Base-by-base conservation (phyloP, 2,888 invertebrate species). In the Drosophila birchii region DNA sequence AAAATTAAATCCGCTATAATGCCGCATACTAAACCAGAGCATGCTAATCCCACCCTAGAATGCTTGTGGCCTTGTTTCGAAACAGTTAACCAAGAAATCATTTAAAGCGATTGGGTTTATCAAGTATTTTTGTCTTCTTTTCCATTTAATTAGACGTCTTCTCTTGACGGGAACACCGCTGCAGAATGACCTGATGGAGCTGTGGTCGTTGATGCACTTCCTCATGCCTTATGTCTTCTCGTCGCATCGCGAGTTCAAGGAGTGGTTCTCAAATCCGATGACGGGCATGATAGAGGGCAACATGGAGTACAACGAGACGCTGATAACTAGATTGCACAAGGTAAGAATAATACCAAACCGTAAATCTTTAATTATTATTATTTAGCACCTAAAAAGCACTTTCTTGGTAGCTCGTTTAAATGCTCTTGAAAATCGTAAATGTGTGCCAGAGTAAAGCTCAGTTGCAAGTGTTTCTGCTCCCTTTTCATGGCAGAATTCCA, bases 121-220 rank as follows among this genome's bases (percentile, higher is more conserved):
- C 7, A 54, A 23, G 32, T 20, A 36, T n/a, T 16, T 18, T 16
- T 44, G 39, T 45, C 0, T n/a, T 20, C 9, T 23, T n/a, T 14
- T 20, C 9, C 1, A 6, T 49, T 2, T n/a, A 8, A 11, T 20
- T 20, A 96, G 98, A 90, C 95, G 99, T 63, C 94, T 99, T 75
- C 93, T 99, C 74, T 93, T 99, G 85, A 99, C 98, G 67, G 98
- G 98, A 84, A 99, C 98, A 70, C 98, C 98, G 69, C 94, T 99
- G 77, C 98, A 99, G 93, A 99, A 99, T 93, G 97, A 97, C 92
- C 93, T 99, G 85, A 97, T 98, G 96, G 98, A 99, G 93, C 94
- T 99, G 81, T 99, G 99, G 98, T 98, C 98, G 26, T 93, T 99
- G 74, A 98, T 99, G 98, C 98, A 99, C 94, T 99, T 99, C 93